Conservation (phyloP, 2,888 invertebrate species). For the Ophion ellenae region DNA sequence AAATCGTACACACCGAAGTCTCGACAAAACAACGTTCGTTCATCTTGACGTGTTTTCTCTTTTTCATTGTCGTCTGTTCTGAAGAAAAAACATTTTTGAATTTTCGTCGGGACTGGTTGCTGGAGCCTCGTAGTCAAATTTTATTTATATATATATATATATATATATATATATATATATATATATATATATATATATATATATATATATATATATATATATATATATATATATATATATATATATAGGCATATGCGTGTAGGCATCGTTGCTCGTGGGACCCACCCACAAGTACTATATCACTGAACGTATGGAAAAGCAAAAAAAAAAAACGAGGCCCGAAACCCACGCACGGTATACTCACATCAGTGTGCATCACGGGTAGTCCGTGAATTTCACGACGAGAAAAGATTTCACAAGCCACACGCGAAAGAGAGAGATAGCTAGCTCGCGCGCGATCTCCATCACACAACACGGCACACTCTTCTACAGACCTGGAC, state of each 20-base stretch:
- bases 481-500: conserved; percentile 79
- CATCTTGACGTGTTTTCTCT: not conserved
- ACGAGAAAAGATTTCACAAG: conserved; percentile 74
- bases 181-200: too few relatives aligned
- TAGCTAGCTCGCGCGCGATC: conserved; percentile 73
- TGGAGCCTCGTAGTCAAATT: too few relatives aligned
- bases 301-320: conserved; percentile 26
- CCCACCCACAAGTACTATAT: too few relatives aligned
- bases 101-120: not conserved
- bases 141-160: too few relatives aligned
- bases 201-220: too few relatives aligned
- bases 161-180: too few relatives aligned
- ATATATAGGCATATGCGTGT: too few relatives aligned
- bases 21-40: conserved; percentile 28
- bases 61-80: conserved; percentile 7
- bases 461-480: conserved; percentile 57
- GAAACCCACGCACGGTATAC: conserved; percentile 68
- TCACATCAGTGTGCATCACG: conserved; percentile 76
- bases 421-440: conserved; percentile 67
- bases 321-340: conserved; percentile 13
- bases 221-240: too few relatives aligned
- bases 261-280: not conserved
- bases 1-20: conserved; percentile 28
- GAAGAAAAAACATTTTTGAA: not conserved
- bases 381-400: conserved; percentile 71